phyloP scores from a whole-genome alignment of 2,797 vertebrate species.

The Esox masquinongy region DNA sequence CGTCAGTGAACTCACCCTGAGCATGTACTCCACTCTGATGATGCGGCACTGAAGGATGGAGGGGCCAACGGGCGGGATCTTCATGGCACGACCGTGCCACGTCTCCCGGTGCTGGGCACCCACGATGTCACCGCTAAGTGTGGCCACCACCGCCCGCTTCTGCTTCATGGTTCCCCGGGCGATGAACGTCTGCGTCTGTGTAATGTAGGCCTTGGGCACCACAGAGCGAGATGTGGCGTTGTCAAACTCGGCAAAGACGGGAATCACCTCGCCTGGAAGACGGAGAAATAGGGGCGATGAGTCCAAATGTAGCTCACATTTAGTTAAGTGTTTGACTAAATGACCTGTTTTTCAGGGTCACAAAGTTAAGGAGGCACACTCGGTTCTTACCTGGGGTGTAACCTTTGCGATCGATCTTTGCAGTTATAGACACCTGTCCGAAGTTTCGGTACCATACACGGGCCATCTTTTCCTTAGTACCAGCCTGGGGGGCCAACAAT shows the following conservation, averaged over 20 bases:
- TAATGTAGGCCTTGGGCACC: constrained; percentile 87
- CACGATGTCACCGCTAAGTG: constrained; percentile 81
- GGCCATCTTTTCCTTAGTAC: constrained; percentile 90
- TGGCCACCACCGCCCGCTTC: constrained; percentile 89
- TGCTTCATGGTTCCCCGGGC: constrained; percentile 92
- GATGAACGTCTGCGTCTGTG: constrained; percentile 94
- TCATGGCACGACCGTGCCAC: constrained; percentile 91
- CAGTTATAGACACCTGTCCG: constrained; percentile 89
- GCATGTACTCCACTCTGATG: constrained; percentile 90
- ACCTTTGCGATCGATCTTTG: constrained; percentile 95
- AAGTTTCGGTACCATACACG: constrained; percentile 90
- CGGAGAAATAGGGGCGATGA: not conserved
- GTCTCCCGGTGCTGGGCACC: constrained; percentile 77
- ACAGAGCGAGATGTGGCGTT: constrained; percentile 86
- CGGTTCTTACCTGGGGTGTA: constrained; percentile 88
- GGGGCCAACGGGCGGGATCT: constrained; percentile 91
- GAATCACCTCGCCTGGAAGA: constrained; percentile 89
- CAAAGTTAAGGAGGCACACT: not conserved
- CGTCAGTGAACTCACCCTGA: constrained; percentile 79
- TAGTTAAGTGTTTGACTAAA: not conserved
- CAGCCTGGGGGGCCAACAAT: constrained; percentile 92
- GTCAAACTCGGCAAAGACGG: constrained; percentile 93
- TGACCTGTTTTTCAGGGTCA: not conserved
- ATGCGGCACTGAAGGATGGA: constrained; percentile 94
- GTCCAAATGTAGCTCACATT: not conserved